Percentiles rank a stretch among this genome's conserved stretches.
phyloP scores from a whole-genome alignment of 2,113 vertebrate genomes.

The Peromyscus leucopus region DNA sequence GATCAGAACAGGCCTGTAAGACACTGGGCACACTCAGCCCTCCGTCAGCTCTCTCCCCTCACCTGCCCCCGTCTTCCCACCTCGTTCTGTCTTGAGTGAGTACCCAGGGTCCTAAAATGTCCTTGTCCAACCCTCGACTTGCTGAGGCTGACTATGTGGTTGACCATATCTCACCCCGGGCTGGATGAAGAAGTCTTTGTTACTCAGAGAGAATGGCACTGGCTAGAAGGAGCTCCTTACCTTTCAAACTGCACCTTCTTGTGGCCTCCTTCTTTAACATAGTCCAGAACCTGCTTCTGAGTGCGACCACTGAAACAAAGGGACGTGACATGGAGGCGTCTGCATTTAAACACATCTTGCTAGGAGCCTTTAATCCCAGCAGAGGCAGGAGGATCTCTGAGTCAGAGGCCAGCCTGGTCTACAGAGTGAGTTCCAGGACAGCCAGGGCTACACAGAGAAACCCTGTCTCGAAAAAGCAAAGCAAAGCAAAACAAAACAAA shows the following conservation, averaged over 20 bases:
- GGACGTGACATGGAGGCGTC: not conserved
- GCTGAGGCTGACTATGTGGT: not conserved
- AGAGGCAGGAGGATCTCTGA: not conserved
- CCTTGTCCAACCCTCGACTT: not conserved
- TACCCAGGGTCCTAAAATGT: accelerated
- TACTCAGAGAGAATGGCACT: accelerated
- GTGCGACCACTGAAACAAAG: constrained; percentile 93
- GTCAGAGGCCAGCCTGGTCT: not conserved
- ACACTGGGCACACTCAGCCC: not conserved
- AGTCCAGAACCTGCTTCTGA: constrained; percentile 99
- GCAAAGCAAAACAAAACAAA: not conserved
- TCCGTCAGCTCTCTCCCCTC: too few relatives aligned
- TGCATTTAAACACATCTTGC: not conserved
- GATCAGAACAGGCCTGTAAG: not conserved
- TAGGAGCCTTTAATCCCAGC: not conserved
- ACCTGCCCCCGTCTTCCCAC: not conserved
- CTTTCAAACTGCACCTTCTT: constrained; percentile 98
- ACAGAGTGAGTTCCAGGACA: not conserved
- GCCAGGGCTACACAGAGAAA: not conserved
- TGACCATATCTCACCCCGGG: accelerated
- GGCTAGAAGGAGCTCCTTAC: constrained; percentile 85
- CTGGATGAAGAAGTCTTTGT: accelerated
- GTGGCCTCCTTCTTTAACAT: constrained; percentile 96
- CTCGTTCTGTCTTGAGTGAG: too few relatives aligned
- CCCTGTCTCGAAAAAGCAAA: not conserved